These are phyloP conservation scores for Syrrhaptes paradoxus DNA, from an alignment of 2,113 vertebrate genomes.

Conservation along the genomic window DNA sequence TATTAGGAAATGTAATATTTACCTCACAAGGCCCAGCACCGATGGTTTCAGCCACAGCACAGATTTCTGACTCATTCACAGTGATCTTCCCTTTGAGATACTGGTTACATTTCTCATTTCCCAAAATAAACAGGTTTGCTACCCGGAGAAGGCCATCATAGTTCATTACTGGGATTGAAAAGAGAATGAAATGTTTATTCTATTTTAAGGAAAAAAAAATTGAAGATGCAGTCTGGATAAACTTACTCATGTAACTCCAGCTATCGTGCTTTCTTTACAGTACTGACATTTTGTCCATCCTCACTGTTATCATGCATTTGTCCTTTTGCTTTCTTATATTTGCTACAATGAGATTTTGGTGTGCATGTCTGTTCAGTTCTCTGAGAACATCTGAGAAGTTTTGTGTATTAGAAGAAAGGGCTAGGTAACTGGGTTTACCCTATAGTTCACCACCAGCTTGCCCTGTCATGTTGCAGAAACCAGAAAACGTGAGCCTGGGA, in stretches of 20 bases:
- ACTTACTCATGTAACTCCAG: neutral
- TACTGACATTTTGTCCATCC: neutral
- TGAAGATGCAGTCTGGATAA: neutral
- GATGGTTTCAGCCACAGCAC: constrained; percentile 88
- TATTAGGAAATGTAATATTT: constrained; percentile 25
- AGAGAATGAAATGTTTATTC: neutral
- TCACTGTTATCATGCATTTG: neutral
- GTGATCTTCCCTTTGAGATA: constrained; percentile 89
- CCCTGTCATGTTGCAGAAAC: neutral
- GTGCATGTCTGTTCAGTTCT: neutral
- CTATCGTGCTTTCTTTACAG: neutral
- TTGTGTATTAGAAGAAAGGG: neutral
- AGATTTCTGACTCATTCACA: constrained; percentile 91
- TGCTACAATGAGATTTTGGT: neutral
- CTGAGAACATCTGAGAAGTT: neutral
- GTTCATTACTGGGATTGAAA: constrained; percentile 79
- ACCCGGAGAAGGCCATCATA: constrained; percentile 87
- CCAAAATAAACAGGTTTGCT: constrained; percentile 86
- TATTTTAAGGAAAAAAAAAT: neutral
- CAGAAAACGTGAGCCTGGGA: neutral
- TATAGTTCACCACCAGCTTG: neutral
- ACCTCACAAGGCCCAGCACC: constrained; percentile 95
- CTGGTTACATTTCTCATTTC: constrained; percentile 87
- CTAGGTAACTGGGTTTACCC: neutral
- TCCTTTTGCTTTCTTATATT: neutral